Conservation (phyloP, 2,888 invertebrate genomes). For the Sminthurinus aureus region DNA sequence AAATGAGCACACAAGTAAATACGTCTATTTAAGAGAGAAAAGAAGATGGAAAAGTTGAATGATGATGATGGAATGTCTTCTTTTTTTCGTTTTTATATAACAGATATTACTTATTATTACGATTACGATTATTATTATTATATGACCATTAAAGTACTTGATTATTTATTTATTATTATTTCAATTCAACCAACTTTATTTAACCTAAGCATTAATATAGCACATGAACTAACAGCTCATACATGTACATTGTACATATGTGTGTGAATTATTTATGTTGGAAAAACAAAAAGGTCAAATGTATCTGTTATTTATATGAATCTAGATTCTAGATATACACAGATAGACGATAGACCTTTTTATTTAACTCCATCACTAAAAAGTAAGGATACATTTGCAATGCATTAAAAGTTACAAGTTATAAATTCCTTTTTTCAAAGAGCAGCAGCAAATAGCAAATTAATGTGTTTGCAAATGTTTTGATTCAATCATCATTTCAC, state of each 20-base stretch:
- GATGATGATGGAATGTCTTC: constrained; percentile 14
- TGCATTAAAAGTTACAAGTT: too few relatives aligned
- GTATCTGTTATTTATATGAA: neutral
- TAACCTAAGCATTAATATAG: neutral
- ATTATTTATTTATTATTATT: constrained; percentile 5
- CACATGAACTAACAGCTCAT: neutral
- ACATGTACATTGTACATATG: neutral
- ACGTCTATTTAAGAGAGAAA: constrained; percentile 15
- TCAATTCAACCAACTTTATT: neutral
- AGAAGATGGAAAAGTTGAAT: constrained; percentile 6
- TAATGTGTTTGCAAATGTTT: constrained; percentile 25
- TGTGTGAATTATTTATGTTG: neutral
- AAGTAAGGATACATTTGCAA: neutral
- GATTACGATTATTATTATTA: too few relatives aligned
- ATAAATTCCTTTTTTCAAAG: neutral
- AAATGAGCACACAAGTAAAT: neutral
- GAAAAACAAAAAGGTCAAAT: neutral
- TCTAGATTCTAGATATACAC: too few relatives aligned
- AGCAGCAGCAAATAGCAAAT: neutral
- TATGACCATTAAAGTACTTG: too few relatives aligned
- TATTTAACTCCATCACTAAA: neutral
- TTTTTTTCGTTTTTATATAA: neutral
- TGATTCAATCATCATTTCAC: constrained; percentile 24
- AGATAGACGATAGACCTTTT: neutral
- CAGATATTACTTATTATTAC: too few relatives aligned